A percentile compares a stretch with the other conserved stretches of the same genome.
These are phyloP conservation scores for Coleophora deauratella DNA, from an alignment of 2,888 invertebrate species.

Conservation along the genomic window DNA sequence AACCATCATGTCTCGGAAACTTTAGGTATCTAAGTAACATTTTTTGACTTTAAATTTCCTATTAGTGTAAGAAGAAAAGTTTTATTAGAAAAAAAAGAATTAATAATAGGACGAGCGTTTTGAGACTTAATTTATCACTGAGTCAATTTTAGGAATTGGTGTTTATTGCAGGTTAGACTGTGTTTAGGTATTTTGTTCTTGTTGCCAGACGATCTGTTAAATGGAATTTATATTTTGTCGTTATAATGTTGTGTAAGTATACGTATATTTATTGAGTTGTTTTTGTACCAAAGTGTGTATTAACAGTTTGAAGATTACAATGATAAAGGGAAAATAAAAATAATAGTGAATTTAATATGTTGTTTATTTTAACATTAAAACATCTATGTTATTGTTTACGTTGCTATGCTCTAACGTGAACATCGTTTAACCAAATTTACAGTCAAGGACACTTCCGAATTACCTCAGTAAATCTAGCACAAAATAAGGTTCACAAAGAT, in stretches of 20 bases:
- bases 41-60: neutral
- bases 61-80: neutral
- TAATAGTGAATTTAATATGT: too few species aligned
- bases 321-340: constrained; percentile 18
- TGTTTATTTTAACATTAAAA: too few species aligned
- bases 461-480: too few species aligned
- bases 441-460: too few species aligned
- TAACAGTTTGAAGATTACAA: constrained; percentile 46
- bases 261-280: constrained; percentile 30
- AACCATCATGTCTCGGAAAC: too few species aligned
- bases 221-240: constrained; percentile 35
- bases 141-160: constrained; percentile 50
- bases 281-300: constrained; percentile 53
- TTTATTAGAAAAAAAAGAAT: too few species aligned
- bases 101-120: neutral
- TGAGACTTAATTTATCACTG: neutral
- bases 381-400: too few species aligned
- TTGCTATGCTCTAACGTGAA: too few species aligned
- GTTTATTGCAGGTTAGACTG: constrained; percentile 18
- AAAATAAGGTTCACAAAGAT: too few species aligned
- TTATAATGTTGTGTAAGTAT: constrained; percentile 30
- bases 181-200: constrained; percentile 31
- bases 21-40: too few species aligned
- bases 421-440: too few species aligned
- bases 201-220: constrained; percentile 34